These are phyloP conservation scores for Brotula barbata DNA, from an alignment of 2,797 vertebrate species.

Conservation along the genomic window DNA sequence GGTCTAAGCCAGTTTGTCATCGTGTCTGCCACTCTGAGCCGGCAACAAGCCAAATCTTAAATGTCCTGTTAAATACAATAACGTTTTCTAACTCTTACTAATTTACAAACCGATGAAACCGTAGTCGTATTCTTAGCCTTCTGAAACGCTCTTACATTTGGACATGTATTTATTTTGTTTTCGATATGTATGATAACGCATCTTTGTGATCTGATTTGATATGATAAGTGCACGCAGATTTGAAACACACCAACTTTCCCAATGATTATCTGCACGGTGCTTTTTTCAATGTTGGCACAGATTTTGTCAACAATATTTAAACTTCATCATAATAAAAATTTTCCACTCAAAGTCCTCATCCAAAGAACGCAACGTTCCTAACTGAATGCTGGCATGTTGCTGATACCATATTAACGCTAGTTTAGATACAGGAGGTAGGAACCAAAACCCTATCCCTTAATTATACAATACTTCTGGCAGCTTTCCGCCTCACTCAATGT, in stretches of 20 bases:
- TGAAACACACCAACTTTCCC: no score
- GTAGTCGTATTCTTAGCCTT: not conserved
- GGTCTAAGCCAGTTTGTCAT: constrained; percentile 15
- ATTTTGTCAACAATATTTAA: not conserved
- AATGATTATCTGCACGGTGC: no score
- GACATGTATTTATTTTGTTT: no score
- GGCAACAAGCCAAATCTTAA: constrained; percentile 12
- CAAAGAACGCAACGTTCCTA: not conserved
- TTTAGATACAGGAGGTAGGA: constrained; percentile 8
- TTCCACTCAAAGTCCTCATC: not conserved
- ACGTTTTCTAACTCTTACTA: no score
- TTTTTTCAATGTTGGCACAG: no score
- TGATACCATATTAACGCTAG: not conserved
- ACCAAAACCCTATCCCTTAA: not conserved
- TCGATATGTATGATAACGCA: no score
- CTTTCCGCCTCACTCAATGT: constrained; percentile 10
- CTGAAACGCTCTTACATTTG: not conserved
- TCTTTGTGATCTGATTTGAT: no score
- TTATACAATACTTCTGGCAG: not conserved
- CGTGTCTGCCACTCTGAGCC: constrained; percentile 13
- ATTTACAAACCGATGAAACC: not conserved
- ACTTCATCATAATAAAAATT: not conserved
- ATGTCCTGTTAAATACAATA: not conserved
- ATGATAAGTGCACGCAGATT: no score
- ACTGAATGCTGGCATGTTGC: not conserved